These are phyloP conservation scores for Drosophila melanosoma DNA, from an alignment of 2,888 invertebrate genomes.

Conservation along the genomic window DNA sequence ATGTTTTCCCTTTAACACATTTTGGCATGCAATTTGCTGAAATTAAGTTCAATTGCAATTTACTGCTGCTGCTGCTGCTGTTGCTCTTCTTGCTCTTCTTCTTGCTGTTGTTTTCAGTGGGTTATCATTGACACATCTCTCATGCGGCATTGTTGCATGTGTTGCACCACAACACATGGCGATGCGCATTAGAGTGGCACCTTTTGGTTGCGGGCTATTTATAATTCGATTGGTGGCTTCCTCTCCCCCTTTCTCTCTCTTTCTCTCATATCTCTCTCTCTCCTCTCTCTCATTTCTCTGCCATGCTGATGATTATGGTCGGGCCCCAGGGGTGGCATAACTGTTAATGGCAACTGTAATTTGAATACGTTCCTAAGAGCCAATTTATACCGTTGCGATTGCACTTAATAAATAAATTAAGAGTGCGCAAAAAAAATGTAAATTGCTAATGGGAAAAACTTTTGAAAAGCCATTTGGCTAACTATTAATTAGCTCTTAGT, in stretches of 20 bases:
- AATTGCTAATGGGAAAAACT: neutral
- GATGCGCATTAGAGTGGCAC: constrained; percentile 66
- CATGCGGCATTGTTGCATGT: constrained; percentile 52
- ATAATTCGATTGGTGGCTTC: constrained; percentile 49
- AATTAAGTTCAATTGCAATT: constrained; percentile 84
- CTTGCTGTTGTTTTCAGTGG: constrained; percentile 35
- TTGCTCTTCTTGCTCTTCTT: constrained; percentile 33
- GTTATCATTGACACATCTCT: constrained; percentile 38
- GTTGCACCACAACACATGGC: constrained; percentile 37
- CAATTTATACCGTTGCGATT: constrained; percentile 14
- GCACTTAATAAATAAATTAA: constrained; percentile 4
- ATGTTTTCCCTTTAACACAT: constrained; percentile 84
- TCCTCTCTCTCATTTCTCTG: neutral
- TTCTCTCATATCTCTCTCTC: too few relatives aligned
- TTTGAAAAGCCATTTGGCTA: too few relatives aligned
- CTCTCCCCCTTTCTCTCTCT: neutral
- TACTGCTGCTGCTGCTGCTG: constrained; percentile 47
- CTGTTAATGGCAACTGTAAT: constrained; percentile 71
- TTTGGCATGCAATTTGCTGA: constrained; percentile 85
- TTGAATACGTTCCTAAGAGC: constrained; percentile 15
- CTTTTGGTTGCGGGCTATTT: constrained; percentile 39
- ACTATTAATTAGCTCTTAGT: neutral
- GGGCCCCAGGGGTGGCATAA: constrained; percentile 47
- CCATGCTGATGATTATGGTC: constrained; percentile 11
- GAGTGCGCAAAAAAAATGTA: neutral